Conservation (phyloP, 2,888 invertebrate species). For the Rhamnusium bicolor region DNA sequence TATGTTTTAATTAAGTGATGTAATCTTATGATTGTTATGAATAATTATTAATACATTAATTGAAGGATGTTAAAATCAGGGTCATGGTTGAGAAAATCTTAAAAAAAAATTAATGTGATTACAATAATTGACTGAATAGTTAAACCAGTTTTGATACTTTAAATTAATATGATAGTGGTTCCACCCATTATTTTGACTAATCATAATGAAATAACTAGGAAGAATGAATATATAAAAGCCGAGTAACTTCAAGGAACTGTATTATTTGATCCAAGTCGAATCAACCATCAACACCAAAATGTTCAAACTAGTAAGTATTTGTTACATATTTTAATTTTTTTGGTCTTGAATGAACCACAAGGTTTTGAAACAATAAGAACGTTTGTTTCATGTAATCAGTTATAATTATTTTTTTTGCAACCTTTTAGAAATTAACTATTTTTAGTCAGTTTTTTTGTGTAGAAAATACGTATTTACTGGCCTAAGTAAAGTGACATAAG, state of each 20-base stretch:
- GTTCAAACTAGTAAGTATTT: slow-evolving; percentile 43
- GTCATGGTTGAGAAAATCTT: neutral
- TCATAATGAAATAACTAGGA: neutral
- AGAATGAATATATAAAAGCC: slow-evolving; percentile 2
- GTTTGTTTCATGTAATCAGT: too few relatives aligned
- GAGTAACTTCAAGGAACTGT: neutral
- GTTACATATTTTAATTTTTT: neutral
- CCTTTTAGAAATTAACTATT: too few relatives aligned
- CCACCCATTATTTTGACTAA: slow-evolving; percentile 15
- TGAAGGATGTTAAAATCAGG: neutral
- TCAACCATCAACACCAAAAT: slow-evolving; percentile 21
- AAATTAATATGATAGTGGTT: neutral
- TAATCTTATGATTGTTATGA: neutral
- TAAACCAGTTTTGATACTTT: neutral
- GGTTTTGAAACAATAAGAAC: too few relatives aligned
- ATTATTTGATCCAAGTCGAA: slow-evolving; percentile 28
- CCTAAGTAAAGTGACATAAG: too few relatives aligned
- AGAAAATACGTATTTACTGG: too few relatives aligned
- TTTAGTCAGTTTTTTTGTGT: too few relatives aligned
- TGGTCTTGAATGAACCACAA: too few relatives aligned
- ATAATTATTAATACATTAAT: neutral
- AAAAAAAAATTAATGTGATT: neutral
- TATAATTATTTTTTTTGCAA: too few relatives aligned
- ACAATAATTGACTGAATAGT: neutral
- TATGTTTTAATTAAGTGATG: neutral